Conservation (phyloP, 2,888 invertebrate genomes). For the Platerodrilus igneus region DNA sequence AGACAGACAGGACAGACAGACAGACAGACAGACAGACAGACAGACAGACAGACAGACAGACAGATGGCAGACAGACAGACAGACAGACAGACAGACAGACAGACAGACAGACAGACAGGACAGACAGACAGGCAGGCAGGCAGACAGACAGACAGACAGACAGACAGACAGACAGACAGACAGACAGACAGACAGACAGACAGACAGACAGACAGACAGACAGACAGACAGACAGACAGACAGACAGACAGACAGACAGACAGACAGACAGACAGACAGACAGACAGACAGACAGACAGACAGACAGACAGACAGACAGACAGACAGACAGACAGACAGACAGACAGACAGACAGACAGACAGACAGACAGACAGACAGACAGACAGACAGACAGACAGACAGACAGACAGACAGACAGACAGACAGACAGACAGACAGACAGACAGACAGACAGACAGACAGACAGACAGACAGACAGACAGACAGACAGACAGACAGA, state of each 20-base stretch:
- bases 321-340: slow-evolving; percentile 4
- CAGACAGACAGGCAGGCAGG: slow-evolving; percentile 2
- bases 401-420: slow-evolving; percentile 4
- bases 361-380: slow-evolving; percentile 4
- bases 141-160: slow-evolving; percentile 4
- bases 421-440: slow-evolving; percentile 4
- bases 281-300: slow-evolving; percentile 4
- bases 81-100: slow-evolving; percentile 4
- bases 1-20: slow-evolving; percentile 4
- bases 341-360: slow-evolving; percentile 4
- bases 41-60: slow-evolving; percentile 4
- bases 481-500: slow-evolving; percentile 4
- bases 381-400: slow-evolving; percentile 4
- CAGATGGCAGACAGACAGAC: slow-evolving; percentile 3
- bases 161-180: slow-evolving; percentile 4
- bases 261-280: slow-evolving; percentile 4
- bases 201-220: slow-evolving; percentile 4
- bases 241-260: slow-evolving; percentile 4
- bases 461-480: slow-evolving; percentile 4
- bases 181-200: slow-evolving; percentile 4
- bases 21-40: slow-evolving; percentile 4
- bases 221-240: slow-evolving; percentile 4
- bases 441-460: slow-evolving; percentile 4
- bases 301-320: slow-evolving; percentile 4
- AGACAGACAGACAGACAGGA: slow-evolving; percentile 4